Evolutionary conservation across 2,797 vertebrate genomes (phyloP), one percentile per base, ranked within the genome.

Genomic region (Pseudomugil tenellus): DNA sequence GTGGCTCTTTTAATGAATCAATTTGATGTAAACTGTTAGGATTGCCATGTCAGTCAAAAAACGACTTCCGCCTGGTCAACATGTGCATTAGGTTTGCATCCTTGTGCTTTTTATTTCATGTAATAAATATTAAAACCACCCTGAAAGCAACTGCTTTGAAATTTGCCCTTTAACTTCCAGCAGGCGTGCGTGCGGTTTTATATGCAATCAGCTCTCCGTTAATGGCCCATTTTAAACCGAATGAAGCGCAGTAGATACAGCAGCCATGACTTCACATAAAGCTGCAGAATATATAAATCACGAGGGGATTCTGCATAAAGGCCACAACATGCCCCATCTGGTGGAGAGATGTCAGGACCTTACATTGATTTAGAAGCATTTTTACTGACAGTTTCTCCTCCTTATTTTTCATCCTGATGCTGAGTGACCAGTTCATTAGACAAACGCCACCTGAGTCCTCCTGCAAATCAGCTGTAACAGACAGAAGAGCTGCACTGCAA

Each of bases 361-460:
- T 58, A 73, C 70, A 68, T 63, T 90, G 83, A 91, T 92, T 83
- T 82, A 85, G 63, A 1, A 1, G 63, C 75, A 28, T 77, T 77
- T 87, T 84, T 87, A 92, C 87, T 85, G 88, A 80, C 85, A 72
- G 25, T 59, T 72, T 55, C 57, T n/a, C 32, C 31, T 83, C 66
- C 60, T 80, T 58, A 28, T 81, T 70, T 67, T 70, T 31, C 58
- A 29, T 43, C 65, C 46, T 37, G 63, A 61, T 67, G 62, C 69
- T 29, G 43, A 67, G 39, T 11, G 48, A 25, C 0, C 55, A 35
- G 72, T 56, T 90, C 86, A 90, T 81, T 66, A 76, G 77, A 84
- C 8, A n/a, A 58, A 21, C 31, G 63, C 78, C 91, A 88, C 83
- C 84, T 91, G 89, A 85, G 84, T 70, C 86, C 83, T 53, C n/a